Base-by-base conservation (phyloP, 1,140 invertebrate genomes). In the Drosophila rhopaloa region DNA sequence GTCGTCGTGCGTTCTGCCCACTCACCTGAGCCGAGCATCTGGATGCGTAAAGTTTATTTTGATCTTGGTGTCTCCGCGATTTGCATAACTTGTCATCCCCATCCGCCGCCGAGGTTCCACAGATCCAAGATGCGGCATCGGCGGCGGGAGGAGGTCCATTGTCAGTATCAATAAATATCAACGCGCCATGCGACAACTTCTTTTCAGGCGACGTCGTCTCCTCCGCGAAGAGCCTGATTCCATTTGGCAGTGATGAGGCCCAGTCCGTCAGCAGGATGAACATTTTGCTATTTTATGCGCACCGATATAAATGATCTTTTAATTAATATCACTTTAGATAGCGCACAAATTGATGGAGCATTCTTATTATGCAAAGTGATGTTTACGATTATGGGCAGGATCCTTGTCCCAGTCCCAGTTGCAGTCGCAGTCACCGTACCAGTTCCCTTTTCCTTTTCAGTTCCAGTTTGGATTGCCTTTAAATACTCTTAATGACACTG, bases 241-340 rank as follows among this genome's bases (percentile, higher is more conserved):
- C 83, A 71, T 66, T 72, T 89, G 84, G 84, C 84, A 88, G 74
- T 88, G 84, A 88, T 88, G 84, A 88, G 84, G 46, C 44, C 66
- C 73, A 81, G 78, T 83, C 85, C 81, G 77, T 84, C 84, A 85
- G 81, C 81, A 74, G 76, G 77, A 70, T 76, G 47, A 83, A 72
- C 82, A 86, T 90, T 90, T 86, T 76, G 79, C 86, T 90, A 90
- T 90, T 90, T 90, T 90, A 90, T 86, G 88, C 84, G 76, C 88
- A 86, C 73, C 81, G 86, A 90, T 90, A 90, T 90, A 90, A 90
- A 90, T 90, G 86, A 90, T 86, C 88, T 90, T 90, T 90, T 86
- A 90, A 90, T 90, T 90, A 90, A 90, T 90, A 90, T 90, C 86
- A 90, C 86, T 90, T 90, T 86, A 90, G 86, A 90, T 90, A 90